Conservation (phyloP, 2,113 vertebrate genomes). For the Epinephelus lanceolatus region DNA sequence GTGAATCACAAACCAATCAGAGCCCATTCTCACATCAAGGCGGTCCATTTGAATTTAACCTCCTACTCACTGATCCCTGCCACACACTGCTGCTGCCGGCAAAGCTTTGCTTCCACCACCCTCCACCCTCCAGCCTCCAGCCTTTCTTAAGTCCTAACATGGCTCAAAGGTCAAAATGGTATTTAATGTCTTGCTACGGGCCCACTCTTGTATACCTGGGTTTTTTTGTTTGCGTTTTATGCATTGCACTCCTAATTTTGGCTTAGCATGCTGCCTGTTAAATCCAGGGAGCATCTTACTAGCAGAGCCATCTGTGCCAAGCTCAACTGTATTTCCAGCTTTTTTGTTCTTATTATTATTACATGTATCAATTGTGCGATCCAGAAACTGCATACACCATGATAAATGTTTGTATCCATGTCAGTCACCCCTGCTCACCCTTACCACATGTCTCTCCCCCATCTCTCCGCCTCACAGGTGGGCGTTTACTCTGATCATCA, state of each 20-base stretch:
- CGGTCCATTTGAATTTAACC: background rate
- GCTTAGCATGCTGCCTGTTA: background rate
- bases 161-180: background rate
- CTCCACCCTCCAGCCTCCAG: no score
- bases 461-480: constrained; percentile 85
- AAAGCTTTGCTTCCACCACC: background rate
- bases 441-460: background rate
- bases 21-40: background rate
- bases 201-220: no score
- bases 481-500: constrained; percentile 97
- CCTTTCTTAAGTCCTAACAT: background rate
- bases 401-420: background rate
- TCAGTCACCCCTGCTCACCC: background rate
- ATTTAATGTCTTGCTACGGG: background rate
- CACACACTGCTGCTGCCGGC: background rate
- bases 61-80: background rate
- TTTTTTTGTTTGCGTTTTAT: no score
- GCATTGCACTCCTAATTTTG: background rate
- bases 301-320: background rate
- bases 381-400: background rate
- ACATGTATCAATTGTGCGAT: background rate
- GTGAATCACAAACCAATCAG: background rate
- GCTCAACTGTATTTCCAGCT: background rate
- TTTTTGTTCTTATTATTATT: background rate
- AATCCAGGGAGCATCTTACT: background rate